phyloP scores from a whole-genome alignment of 2,797 vertebrate species.

The Chrysocyon brachyurus region DNA sequence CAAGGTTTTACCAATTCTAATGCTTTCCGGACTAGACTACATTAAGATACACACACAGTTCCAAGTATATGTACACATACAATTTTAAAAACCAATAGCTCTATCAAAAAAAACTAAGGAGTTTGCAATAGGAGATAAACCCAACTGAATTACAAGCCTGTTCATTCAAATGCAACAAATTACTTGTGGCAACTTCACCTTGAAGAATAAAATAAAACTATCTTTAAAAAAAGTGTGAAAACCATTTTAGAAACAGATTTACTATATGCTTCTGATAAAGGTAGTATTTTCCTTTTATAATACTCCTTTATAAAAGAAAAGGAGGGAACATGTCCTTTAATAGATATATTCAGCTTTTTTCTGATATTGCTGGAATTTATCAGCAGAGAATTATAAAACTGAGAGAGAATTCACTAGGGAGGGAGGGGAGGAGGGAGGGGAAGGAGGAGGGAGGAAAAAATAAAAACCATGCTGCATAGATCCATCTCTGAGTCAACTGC shows the following conservation, averaged over 20 bases:
- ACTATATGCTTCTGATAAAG: conserved; percentile 1
- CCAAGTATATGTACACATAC: neutral
- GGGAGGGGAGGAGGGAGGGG: neutral
- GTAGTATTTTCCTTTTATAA: neutral
- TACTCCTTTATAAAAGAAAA: neutral
- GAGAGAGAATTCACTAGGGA: neutral
- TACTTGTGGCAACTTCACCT: neutral
- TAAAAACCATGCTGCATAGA: neutral
- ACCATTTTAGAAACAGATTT: conserved; percentile 40
- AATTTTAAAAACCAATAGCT: conserved; percentile 35
- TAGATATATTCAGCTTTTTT: neutral
- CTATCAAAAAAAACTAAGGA: conserved; percentile 35
- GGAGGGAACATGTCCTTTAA: neutral
- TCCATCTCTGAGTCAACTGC: neutral
- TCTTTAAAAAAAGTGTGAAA: neutral
- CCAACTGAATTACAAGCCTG: conserved; percentile 38
- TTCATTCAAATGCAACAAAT: conserved; percentile 28
- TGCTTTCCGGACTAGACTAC: neutral
- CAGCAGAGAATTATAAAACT: conserved; percentile 23
- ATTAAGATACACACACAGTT: conserved; percentile 54
- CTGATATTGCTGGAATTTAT: neutral
- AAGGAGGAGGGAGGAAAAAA: neutral
- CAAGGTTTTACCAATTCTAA: conserved; percentile 51
- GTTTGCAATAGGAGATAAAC: conserved; percentile 43
- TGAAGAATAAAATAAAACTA: conserved; percentile 44